Evolutionary conservation across 2,888 invertebrate species (phyloP).

Genomic region (Oxyscelio sp.): DNA sequence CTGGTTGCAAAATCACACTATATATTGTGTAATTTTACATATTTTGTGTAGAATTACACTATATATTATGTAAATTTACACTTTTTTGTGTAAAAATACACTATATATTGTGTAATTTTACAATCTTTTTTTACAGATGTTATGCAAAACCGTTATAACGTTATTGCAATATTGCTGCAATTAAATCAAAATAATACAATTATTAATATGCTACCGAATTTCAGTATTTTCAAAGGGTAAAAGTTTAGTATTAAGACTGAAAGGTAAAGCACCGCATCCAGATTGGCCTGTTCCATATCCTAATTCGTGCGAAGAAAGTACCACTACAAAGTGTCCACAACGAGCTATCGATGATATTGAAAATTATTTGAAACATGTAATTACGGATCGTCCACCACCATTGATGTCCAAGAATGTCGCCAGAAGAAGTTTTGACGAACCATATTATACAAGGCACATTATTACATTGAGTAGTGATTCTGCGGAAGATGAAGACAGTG

Average conservation of each 20-base stretch:
- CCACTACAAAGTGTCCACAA: conserved; percentile 77
- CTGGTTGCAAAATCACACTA: too few species aligned
- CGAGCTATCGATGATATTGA: conserved; percentile 83
- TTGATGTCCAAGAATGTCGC: conserved; percentile 48
- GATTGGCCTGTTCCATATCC: conserved; percentile 83
- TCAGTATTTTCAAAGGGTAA: conserved; percentile 76
- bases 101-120: too few species aligned
- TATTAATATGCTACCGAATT: too few species aligned
- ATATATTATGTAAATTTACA: too few species aligned
- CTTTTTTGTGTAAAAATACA: too few species aligned
- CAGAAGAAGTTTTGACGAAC: conserved; percentile 43
- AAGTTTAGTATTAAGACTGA: conserved; percentile 81
- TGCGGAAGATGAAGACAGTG: conserved; percentile 75
- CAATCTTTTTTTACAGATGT: too few species aligned
- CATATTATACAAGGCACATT: too few species aligned
- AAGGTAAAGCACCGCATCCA: conserved; percentile 80
- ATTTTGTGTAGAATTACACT: too few species aligned
- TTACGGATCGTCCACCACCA: conserved; percentile 72
- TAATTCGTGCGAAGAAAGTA: conserved; percentile 71
- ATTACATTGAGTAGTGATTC: conserved; percentile 79
- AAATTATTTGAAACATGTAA: conserved; percentile 79
- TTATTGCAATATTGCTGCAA: too few species aligned
- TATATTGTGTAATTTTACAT: too few species aligned
- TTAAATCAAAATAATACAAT: too few species aligned
- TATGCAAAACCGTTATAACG: too few species aligned